Conservation (phyloP, 2,797 vertebrate genomes). For the Anomalospiza imberbis region DNA sequence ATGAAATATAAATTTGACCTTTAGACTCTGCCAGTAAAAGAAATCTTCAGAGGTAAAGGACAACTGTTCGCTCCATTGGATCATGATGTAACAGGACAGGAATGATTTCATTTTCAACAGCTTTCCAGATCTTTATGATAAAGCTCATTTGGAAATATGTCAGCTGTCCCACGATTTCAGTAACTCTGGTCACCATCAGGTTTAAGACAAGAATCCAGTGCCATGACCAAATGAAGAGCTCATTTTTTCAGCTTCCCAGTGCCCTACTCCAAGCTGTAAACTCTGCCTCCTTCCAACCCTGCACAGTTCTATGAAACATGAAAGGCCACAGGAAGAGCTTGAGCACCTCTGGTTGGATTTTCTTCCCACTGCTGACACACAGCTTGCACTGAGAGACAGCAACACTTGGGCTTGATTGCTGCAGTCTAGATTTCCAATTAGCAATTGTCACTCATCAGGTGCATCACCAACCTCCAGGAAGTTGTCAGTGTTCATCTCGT, state of each 20-base stretch:
- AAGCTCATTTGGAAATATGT: not conserved
- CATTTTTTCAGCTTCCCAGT: not conserved
- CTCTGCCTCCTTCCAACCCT: not conserved
- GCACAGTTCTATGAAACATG: accelerated
- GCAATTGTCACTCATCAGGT: not conserved
- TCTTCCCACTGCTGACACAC: not conserved
- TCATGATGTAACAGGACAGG: not conserved
- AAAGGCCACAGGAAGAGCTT: not conserved
- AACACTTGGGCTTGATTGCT: not conserved
- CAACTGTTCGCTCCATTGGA: not conserved
- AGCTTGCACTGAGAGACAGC: not conserved
- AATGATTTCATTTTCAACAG: not conserved
- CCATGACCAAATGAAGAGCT: not conserved
- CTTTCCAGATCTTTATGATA: not conserved
- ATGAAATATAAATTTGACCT: constrained; percentile 4
- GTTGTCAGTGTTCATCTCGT: constrained; percentile 93
- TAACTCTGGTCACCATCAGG: not conserved
- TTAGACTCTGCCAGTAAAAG: not conserved
- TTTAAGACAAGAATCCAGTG: not conserved
- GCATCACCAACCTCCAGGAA: constrained; percentile 86
- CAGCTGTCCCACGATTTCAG: not conserved
- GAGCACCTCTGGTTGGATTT: not conserved
- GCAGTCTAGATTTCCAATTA: not conserved
- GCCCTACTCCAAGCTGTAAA: not conserved
- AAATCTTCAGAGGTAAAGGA: constrained; percentile 5